A percentile compares a stretch with the other conserved stretches of the same genome.
phyloP scores from a whole-genome alignment of 2,888 invertebrate genomes.

The Acrobeloides nanus region DNA sequence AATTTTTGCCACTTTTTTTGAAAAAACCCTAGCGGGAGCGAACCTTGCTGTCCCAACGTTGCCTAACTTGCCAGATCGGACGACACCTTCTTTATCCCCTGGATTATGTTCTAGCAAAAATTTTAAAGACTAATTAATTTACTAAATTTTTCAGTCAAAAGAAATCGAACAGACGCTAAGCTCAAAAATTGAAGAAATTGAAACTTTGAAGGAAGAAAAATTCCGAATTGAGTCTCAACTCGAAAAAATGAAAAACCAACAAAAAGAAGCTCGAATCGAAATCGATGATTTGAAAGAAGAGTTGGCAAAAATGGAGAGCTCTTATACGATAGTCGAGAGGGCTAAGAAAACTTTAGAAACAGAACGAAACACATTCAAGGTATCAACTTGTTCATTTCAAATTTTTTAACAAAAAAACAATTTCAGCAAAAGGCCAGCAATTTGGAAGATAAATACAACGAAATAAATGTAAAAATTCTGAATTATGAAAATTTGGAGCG shows the following conservation, averaged over 20 bases:
- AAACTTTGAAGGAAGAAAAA: slow-evolving; percentile 10
- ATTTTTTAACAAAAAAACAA: slow-evolving; percentile 9
- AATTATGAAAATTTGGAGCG: slow-evolving; percentile 72
- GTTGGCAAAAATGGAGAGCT: slow-evolving; percentile 5
- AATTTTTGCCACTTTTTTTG: too few species aligned
- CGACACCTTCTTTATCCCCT: too few species aligned
- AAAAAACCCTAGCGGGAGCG: too few species aligned
- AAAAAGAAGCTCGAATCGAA: slow-evolving; percentile 12
- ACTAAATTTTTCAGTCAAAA: background rate
- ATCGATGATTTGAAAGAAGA: slow-evolving; percentile 19
- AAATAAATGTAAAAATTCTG: slow-evolving; percentile 44
- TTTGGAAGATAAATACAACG: slow-evolving; percentile 42
- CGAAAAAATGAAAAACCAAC: slow-evolving; percentile 12
- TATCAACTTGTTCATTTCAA: slow-evolving; percentile 1
- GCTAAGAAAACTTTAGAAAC: slow-evolving; percentile 17
- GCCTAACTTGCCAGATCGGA: too few species aligned
- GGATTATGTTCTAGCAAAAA: too few species aligned
- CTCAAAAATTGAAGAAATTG: slow-evolving; percentile 10
- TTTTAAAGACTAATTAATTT: background rate
- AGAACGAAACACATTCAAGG: slow-evolving; percentile 20
- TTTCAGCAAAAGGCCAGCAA: slow-evolving; percentile 22
- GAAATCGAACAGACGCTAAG: slow-evolving; percentile 9
- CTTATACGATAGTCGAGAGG: slow-evolving; percentile 10
- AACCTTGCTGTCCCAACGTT: too few species aligned
- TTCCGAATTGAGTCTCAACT: slow-evolving; percentile 10